Evolutionary conservation across 2,113 vertebrate genomes (phyloP).

Genomic region (Oreocharis arfaki): DNA sequence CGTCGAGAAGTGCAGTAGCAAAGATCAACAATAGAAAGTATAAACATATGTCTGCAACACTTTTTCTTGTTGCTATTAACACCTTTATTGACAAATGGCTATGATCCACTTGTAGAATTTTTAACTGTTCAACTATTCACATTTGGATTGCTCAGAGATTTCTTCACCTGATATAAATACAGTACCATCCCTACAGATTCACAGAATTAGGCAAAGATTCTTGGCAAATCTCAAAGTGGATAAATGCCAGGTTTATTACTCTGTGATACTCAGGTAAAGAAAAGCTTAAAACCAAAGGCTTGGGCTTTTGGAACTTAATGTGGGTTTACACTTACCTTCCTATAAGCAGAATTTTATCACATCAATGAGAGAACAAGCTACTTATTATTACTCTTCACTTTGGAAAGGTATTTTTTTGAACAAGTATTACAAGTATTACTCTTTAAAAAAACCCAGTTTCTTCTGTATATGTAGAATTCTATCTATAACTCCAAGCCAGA

Average conservation of each 20-base stretch:
- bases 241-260: not conserved
- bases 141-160: not conserved
- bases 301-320: not conserved
- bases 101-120: not conserved
- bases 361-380: not conserved
- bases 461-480: not conserved
- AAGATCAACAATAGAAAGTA: not conserved
- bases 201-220: not conserved
- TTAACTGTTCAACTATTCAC: not conserved
- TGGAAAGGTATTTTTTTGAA: not conserved
- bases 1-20: not conserved
- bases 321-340: not conserved
- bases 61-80: not conserved
- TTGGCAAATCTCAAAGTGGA: not conserved
- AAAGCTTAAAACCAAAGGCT: not conserved
- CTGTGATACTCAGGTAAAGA: not conserved
- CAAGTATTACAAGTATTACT: not conserved
- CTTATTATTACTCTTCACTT: not conserved
- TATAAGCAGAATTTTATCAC: not conserved
- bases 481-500: not conserved
- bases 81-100: not conserved
- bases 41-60: not conserved
- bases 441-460: fast-evolving
- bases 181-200: not conserved
- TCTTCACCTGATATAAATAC: not conserved